Base-by-base conservation (phyloP, 2,797 vertebrate genomes). In the Oryzias sinensis region DNA sequence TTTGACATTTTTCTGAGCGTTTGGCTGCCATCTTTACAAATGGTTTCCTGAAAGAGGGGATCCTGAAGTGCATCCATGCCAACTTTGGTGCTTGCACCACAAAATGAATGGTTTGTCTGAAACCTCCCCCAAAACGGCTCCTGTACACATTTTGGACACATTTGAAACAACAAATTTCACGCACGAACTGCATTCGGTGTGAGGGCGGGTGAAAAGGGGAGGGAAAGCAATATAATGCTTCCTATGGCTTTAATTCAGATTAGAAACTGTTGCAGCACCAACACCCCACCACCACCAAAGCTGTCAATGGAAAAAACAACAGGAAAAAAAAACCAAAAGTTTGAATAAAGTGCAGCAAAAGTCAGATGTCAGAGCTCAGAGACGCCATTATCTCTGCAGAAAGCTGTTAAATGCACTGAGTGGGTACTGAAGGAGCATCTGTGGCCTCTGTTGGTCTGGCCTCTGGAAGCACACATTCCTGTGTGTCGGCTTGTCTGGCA, bases 321-420 rank as follows among this genome's bases (percentile, higher is more conserved):
- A 44, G 2, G 42, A 43, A 45, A 18, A 18, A 18, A 4, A 1
- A 5, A 8, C 29, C 8, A 46, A 47, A 47, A 47, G 20, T 51
- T 60, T 52, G 13, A 11, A 44, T 49, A 51, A 67, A 58, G 58
- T 18, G 20, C 37, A 58, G 14, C 53, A 57, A 56, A 56, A 58
- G 43, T 62, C 61, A 16, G 14, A 56, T 62, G 17, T 57, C 40
- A 42, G 8, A 53, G 11, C 41, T 40, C 22, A 43, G 25, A 70
- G 49, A 66, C 2, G 27, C 18, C 53, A 40, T 66, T 33, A 59
- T 25, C 49, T 49, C 55, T 20, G 49, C n/a, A 22, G 14, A 27
- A 25, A 41, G 25, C 5, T 14, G n/a, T 17, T 14, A 41, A 56
- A 46, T n/a, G 11, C 29, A 22, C 62, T 20, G 18, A 53, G 18